Conservation (phyloP, 53 echinoderm and acorn worm genomes). For the Zoroaster sp. region DNA sequence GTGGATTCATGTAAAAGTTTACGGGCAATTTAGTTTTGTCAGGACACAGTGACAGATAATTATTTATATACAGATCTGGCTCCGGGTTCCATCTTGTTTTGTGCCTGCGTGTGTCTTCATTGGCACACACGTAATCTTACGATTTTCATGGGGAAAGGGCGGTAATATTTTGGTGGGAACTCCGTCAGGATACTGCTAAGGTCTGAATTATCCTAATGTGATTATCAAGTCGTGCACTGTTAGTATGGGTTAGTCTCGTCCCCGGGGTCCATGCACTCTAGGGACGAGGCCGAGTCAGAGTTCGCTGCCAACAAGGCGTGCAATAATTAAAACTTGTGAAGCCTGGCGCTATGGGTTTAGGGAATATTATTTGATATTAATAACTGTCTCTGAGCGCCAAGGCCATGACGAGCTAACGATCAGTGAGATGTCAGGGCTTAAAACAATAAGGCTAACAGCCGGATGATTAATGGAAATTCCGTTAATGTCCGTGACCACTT, state of each 20-base stretch:
- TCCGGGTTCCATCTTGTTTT: no score
- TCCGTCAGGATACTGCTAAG: background rate
- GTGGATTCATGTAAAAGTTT: no score
- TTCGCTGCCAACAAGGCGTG: background rate
- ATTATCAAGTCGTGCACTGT: conserved; percentile 9
- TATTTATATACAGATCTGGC: no score
- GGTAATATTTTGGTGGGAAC: no score
- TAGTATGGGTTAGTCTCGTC: background rate
- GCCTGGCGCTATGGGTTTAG: background rate
- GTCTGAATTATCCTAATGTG: background rate
- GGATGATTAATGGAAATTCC: conserved; percentile 11
- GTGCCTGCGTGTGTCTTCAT: no score
- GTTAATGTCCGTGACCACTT: background rate
- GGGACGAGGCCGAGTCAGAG: conserved; percentile 14
- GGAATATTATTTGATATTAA: conserved; percentile 33
- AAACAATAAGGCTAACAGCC: conserved; percentile 5
- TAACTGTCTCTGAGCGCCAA: background rate
- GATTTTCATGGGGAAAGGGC: no score
- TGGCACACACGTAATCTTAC: no score
- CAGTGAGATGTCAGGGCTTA: conserved; percentile 8
- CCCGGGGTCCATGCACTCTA: background rate
- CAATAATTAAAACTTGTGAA: conserved; percentile 33
- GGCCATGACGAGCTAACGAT: background rate
- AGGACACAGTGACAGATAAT: no score
- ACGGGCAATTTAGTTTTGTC: no score